These are phyloP conservation scores for Nephila pilipes DNA, from an alignment of 1,140 invertebrate species.

Conservation along the genomic window DNA sequence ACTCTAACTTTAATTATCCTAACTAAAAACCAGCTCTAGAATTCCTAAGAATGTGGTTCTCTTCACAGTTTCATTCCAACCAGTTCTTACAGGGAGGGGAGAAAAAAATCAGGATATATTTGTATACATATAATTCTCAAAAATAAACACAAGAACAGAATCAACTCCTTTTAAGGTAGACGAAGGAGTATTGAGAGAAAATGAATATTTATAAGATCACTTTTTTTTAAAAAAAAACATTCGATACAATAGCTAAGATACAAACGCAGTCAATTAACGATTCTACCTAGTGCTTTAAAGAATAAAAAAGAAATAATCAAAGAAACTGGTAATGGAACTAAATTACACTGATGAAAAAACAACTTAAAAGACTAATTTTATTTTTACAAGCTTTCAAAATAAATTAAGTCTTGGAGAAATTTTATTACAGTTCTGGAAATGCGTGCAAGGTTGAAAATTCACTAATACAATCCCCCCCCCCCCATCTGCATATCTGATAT, in stretches of 20 bases:
- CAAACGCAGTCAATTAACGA: not conserved
- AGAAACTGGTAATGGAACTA: too few relatives aligned
- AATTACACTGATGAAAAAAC: too few relatives aligned
- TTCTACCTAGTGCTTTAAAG: not conserved
- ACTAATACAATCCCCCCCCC: too few relatives aligned
- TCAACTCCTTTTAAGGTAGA: not conserved
- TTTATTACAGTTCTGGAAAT: too few relatives aligned
- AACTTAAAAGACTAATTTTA: too few relatives aligned
- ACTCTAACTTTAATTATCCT: constrained; percentile 34
- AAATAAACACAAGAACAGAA: not conserved
- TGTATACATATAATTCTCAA: not conserved
- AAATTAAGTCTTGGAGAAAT: too few relatives aligned
- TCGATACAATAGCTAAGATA: not conserved
- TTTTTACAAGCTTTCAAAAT: too few relatives aligned
- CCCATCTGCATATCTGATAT: too few relatives aligned
- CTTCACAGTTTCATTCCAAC: not conserved
- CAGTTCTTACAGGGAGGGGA: not conserved
- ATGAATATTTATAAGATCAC: not conserved
- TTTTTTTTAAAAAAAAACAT: not conserved
- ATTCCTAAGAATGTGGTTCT: not conserved
- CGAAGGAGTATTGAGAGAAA: not conserved
- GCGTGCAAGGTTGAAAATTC: too few relatives aligned
- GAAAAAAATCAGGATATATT: not conserved
- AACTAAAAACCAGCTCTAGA: not conserved
- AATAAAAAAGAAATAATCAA: too few relatives aligned